Base-by-base conservation (phyloP, 2,888 invertebrate genomes). In the Andrena marginata region DNA sequence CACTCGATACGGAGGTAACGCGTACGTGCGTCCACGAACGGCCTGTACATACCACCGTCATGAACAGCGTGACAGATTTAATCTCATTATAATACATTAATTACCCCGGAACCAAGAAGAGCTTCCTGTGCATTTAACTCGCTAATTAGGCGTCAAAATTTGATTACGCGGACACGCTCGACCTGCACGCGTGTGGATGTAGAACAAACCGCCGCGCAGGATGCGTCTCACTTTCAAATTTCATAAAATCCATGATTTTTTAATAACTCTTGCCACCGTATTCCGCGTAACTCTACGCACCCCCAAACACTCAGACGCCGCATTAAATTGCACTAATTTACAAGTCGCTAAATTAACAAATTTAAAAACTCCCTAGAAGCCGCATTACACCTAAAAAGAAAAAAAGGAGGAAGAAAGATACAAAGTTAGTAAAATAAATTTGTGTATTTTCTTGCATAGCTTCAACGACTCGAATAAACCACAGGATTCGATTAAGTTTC, bases 71-170 rank as follows among this genome's bases (percentile, higher is more conserved):
- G 31, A 54, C 31, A 26, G 77, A 65, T 68, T 67, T 63, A 51
- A 81, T 54, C 68, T 49, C 48, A 72, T 82, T 72, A 80, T 64
- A 60, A 64, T 68, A 65, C 71, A 76, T 76, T 59, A 77, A 72
- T 70, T 67, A 75, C 35, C 26, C 42, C 10, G 26, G 23, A 42
- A 29, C 35, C 67, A 35, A 62, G 67, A 64, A 75, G 64, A 3
- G 56, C 59, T 76, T 73, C 48, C 71, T 48, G 56, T 20, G 33
- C 75, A 56, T 74, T 81, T 76, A 76, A 76, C 76, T 63, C 54
- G 8, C 63, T 64, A 82, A 81, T 73, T 81, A 69, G 29, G 60
- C 59, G 56, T 59, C 51, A 69, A 69, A 82, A 81, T 76, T 76
- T 76, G 59, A 81, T 82, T 72, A 69, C 51, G 42, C 29, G 33